phyloP scores from a whole-genome alignment of 2,113 vertebrate genomes.

The Gymnobelideus leadbeateri region DNA sequence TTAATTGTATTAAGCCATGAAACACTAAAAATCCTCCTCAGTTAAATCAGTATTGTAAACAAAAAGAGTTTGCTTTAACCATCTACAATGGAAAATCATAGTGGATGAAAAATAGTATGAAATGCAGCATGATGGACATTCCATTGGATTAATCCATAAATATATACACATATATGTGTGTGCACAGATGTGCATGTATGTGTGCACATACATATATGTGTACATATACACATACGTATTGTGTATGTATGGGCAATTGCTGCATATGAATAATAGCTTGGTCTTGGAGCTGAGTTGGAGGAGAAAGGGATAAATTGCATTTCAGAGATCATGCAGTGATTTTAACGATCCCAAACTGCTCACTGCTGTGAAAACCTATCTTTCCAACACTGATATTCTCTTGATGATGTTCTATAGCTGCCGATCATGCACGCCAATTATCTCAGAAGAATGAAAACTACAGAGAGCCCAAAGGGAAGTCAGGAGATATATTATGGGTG shows the following conservation, averaged over 20 bases:
- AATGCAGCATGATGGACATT: background rate
- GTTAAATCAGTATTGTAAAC: background rate
- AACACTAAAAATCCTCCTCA: background rate
- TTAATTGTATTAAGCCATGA: background rate
- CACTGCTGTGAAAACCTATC: slow-evolving; percentile 1
- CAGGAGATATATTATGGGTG: background rate
- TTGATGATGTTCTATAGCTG: background rate
- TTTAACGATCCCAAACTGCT: background rate
- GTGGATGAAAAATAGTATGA: background rate
- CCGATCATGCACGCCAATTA: background rate
- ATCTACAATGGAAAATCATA: background rate
- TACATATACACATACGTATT: background rate
- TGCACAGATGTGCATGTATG: background rate
- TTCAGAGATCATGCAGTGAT: background rate
- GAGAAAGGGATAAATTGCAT: background rate
- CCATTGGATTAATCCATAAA: background rate
- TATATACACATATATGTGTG: background rate
- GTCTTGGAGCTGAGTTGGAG: background rate
- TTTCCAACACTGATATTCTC: background rate
- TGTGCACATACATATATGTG: background rate
- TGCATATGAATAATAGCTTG: background rate
- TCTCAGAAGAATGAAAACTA: background rate
- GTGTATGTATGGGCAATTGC: background rate
- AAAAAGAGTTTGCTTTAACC: background rate
- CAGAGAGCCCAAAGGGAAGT: background rate